Evolutionary conservation across 2,797 vertebrate species (phyloP).

Genomic region (Threskiornis aethiopicus): DNA sequence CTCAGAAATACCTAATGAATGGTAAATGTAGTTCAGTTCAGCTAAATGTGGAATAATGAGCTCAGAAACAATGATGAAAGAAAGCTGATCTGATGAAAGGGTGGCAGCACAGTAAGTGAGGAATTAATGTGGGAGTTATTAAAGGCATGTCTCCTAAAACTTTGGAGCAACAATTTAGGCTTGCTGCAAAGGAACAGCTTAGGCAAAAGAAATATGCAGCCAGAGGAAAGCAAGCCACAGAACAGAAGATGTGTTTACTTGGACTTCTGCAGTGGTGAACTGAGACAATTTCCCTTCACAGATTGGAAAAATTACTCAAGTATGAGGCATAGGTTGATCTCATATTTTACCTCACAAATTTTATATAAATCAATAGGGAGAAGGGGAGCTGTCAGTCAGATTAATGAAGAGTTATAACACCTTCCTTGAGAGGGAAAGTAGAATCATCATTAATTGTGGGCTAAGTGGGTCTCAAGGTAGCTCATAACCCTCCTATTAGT

Average conservation of each 20-base stretch:
- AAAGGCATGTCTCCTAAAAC: background rate
- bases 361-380: background rate
- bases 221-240: background rate
- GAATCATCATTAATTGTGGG: background rate
- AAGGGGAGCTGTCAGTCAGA: background rate
- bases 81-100: conserved; percentile 36
- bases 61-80: conserved; percentile 48
- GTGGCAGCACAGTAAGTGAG: background rate
- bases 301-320: background rate
- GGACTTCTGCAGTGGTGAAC: background rate
- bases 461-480: background rate
- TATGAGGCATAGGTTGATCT: background rate
- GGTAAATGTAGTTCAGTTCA: conserved; percentile 41
- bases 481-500: background rate
- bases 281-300: background rate
- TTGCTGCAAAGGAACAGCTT: background rate
- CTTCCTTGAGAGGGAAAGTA: background rate
- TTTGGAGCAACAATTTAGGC: background rate
- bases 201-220: background rate
- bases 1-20: conserved; percentile 47
- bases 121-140: conserved; percentile 3
- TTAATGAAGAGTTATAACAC: background rate
- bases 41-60: conserved; percentile 64
- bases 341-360: background rate
- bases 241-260: background rate